Base-by-base conservation (phyloP, 1,140 invertebrate genomes). In the Aricia agestis region DNA sequence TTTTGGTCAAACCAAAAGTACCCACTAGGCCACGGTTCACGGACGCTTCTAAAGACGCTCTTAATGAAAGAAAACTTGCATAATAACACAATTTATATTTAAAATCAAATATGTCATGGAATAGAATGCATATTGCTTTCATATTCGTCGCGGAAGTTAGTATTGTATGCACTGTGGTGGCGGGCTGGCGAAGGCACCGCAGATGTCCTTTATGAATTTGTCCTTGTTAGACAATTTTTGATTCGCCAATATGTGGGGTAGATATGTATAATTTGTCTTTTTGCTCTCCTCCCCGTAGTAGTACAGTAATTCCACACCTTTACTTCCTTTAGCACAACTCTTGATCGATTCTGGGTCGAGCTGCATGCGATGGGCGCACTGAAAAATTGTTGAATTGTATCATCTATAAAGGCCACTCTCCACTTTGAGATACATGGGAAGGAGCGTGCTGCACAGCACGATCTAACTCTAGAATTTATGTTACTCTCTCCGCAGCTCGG, bases 231-330 rank as follows among this genome's bases (percentile, higher is more conserved):
- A 73, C 18, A 73, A 68, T 13, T 70, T 72, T 6, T 80, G 79
- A 59, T 89, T 88, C 11, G 88, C 74, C 3, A 88, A 72, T 58
- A 86, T 69, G 45, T 81, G 86, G 7, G 87, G 87, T 6, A 89
- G 82, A 66, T 78, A 80, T 1, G 72, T 32, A 67, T 77, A 82
- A 68, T 79, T 66, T 11, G 61, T 73, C 72, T 82, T 79, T 17
- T 77, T 77, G 66, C 78, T 87, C 73, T 84, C 79, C 7, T 83
- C 76, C 11, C 85, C 84, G 61, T 86, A 88, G 65, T 83, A 71
- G 73, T 84, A 79, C 0, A 85, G 76, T 17, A 89, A 80, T 58
- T 78, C 36, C 15, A 66, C 66, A 9, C 87, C 87, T 72, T 68
- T 78, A 11, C 76, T 65, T 3, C 78, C 67, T 73, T 83, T 86